Base-by-base conservation (phyloP, 2,888 invertebrate species). In the Agrochola lota region DNA sequence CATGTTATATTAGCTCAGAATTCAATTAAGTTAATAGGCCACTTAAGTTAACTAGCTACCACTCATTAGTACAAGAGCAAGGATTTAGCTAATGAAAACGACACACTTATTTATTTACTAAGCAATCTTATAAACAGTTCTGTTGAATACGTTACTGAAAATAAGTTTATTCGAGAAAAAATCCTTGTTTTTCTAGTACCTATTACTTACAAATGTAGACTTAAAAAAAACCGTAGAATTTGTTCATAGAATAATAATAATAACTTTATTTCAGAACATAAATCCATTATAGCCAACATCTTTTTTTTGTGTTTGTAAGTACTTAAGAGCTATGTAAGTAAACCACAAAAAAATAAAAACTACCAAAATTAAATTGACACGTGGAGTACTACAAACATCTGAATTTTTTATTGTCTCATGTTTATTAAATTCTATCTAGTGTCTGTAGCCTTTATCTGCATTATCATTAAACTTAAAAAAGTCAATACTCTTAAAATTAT, bases 41-140 rank as follows among this genome's bases (percentile, higher is more conserved):
- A 78, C 78, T 84, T 71, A 72, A 72, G 30, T 70, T 70, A 85
- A 70, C 40, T 62, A 85, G 49, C 26, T 40, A 71, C 11, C 9
- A 20, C 30, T 74, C 49, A 63, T 82, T 72, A 85, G 64, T 66
- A n/a, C 52, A 81, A 78, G 46, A 71, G 55, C 57, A 62, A 46
- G 52, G 62, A 70, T 85, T 84, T 67, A 57, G 55, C 30, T 71
- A 78, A 82, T 77, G 64, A 69, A 84, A 52, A 78, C 43, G 26
- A 57, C 68, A 30, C 30, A 30, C 3, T 77, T 73, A 49, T 64
- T 63, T 78, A 85, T 78, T 85, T 49, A 71, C 57, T 30, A 49
- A 74, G 62, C 49, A 63, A 49, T 57, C 67, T 43, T 30, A 8
- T 26, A 62, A 84, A 67, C 15, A 46, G 60, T 57, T 59, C n/a